phyloP scores from a whole-genome alignment of 1,140 invertebrate species.

The Eumeta japonica region DNA sequence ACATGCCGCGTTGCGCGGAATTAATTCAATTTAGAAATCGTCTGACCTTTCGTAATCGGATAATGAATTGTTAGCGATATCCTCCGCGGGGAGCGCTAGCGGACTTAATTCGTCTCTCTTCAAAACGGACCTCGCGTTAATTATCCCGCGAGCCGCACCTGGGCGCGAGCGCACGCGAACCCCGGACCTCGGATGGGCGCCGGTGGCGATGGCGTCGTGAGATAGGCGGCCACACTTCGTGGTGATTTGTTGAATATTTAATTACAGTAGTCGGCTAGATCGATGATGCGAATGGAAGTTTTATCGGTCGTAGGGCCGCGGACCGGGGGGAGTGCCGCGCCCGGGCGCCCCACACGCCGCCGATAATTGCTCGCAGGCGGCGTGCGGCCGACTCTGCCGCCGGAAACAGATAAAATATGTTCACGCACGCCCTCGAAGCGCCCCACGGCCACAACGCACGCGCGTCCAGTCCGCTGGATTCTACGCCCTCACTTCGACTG shows the following conservation, averaged over 20 bases:
- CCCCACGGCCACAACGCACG: slow-evolving; percentile 18
- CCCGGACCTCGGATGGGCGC: too few relatives aligned
- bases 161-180: background rate
- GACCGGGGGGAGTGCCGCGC: background rate
- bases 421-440: slow-evolving; percentile 40
- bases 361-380: slow-evolving; percentile 32
- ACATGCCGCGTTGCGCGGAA: background rate
- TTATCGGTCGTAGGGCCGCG: slow-evolving; percentile 24
- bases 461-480: too few relatives aligned
- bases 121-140: background rate
- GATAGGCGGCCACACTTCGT: too few relatives aligned
- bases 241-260: slow-evolving; percentile 41
- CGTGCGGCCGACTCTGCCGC: slow-evolving; percentile 5
- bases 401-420: slow-evolving; percentile 46
- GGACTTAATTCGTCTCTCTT: too few relatives aligned
- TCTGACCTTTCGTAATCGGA: slow-evolving; percentile 29
- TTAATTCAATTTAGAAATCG: background rate
- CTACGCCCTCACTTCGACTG: too few relatives aligned
- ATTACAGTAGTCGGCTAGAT: slow-evolving; percentile 36
- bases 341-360: slow-evolving; percentile 24
- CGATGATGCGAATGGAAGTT: slow-evolving; percentile 31
- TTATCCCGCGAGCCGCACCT: background rate
- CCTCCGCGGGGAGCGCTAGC: too few relatives aligned
- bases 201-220: too few relatives aligned
- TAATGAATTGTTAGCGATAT: slow-evolving; percentile 29